A percentile compares a stretch with the other conserved stretches of the same genome.
phyloP scores from a whole-genome alignment of 1,140 invertebrate genomes.

The Dendrolimus kikuchii region DNA sequence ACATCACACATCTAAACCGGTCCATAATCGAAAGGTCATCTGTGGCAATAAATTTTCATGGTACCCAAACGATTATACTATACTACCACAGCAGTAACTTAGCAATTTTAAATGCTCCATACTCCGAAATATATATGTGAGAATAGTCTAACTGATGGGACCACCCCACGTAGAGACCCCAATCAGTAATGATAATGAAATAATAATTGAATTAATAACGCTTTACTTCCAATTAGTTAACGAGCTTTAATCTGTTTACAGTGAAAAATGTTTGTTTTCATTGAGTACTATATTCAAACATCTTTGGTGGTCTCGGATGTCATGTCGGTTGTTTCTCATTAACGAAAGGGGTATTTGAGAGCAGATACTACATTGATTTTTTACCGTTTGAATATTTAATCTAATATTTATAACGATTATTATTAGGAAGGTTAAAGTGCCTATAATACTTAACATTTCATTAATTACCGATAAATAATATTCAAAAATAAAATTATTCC shows the following conservation, averaged over 20 bases:
- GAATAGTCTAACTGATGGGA: constrained; percentile 22
- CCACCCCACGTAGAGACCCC: constrained; percentile 33
- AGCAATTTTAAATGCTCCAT: constrained; percentile 34
- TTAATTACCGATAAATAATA: too few species aligned
- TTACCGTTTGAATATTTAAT: too few species aligned
- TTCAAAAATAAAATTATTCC: too few species aligned
- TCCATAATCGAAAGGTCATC: neutral
- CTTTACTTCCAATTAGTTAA: constrained; percentile 36
- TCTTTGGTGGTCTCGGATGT: constrained; percentile 15
- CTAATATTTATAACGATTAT: too few species aligned
- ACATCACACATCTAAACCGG: neutral
- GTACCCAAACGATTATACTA: constrained; percentile 28
- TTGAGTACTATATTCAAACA: constrained; percentile 12
- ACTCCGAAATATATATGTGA: constrained; percentile 12
- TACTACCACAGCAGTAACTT: constrained; percentile 34
- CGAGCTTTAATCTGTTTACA: constrained; percentile 21
- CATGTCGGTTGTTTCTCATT: neutral
- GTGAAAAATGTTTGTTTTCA: constrained; percentile 18
- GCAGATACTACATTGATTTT: too few species aligned
- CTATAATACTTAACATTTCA: too few species aligned
- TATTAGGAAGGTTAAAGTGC: too few species aligned
- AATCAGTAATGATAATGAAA: constrained; percentile 26
- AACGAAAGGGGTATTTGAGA: too few species aligned
- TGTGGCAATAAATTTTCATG: constrained; percentile 43
- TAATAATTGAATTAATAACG: constrained; percentile 41